These are phyloP conservation scores for Drosophila mojavensis DNA, from an alignment of 1,140 invertebrate genomes.

Conservation along the genomic window DNA sequence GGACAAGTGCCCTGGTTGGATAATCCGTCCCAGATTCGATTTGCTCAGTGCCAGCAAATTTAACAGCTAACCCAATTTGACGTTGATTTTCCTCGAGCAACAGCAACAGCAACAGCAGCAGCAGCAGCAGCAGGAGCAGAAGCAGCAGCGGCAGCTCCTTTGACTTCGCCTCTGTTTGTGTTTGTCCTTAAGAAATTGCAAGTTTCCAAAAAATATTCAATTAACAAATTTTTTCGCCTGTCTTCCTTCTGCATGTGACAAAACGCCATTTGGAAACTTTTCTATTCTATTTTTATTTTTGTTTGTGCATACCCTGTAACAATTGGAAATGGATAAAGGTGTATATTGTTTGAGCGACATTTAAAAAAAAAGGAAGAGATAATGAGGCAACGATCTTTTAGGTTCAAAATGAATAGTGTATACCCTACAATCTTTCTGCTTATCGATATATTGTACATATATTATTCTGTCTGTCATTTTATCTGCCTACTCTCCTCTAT, in stretches of 20 bases:
- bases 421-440: no score
- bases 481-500: no score
- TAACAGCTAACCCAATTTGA: slow-evolving; percentile 69
- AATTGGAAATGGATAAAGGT: neutral
- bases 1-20: slow-evolving; percentile 57
- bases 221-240: slow-evolving; percentile 60
- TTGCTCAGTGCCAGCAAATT: slow-evolving; percentile 49
- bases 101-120: neutral
- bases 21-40: slow-evolving; percentile 58
- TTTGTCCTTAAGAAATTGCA: slow-evolving; percentile 42
- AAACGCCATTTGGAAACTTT: slow-evolving; percentile 60
- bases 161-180: slow-evolving; percentile 14
- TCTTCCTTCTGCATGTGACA: slow-evolving; percentile 59
- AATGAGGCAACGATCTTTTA: no score
- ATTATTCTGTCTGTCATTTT: no score
- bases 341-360: no score
- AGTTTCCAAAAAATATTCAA: slow-evolving; percentile 68
- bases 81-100: slow-evolving; percentile 49
- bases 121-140: neutral
- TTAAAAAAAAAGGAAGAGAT: no score
- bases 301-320: neutral
- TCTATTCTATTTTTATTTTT: neutral
- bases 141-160: slow-evolving; percentile 13
- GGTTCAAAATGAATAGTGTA: no score
- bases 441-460: no score